Evolutionary conservation across 2,113 vertebrate genomes (phyloP), one percentile per base, ranked within the genome.

Genomic region (Columba janthina): DNA sequence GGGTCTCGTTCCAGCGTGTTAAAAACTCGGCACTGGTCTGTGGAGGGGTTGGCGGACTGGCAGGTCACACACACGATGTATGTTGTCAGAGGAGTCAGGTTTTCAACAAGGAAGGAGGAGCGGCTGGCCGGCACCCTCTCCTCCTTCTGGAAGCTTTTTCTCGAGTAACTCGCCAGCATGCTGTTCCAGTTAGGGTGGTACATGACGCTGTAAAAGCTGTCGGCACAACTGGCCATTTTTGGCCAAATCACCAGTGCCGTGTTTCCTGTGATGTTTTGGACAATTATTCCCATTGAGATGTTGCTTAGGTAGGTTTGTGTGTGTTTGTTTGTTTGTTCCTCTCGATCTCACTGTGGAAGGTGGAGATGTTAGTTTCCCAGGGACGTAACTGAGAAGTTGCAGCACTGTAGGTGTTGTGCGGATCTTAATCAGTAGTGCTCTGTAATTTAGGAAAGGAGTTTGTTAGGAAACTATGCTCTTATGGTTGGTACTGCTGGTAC

Each of bases 161-260:
- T 98, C 2, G 98, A 98, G 95, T 98, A 98, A 67, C 97, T 98
- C 67, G 98, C 98, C 13, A 98, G 85, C 89, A 98, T 95, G 86
- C 97, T 98, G 96, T 98, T 98, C 98, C 98, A 98, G 98, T 98
- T 98, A 22, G 99, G 98, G 89, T 98, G 98, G 94, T 99, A 99
- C 98, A 99, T 98, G 93, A 99, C 95, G 38, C 98, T 99, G 97
- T 99, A 99, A 96, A 99, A 99, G 79, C 98, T 98, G 97, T 99
- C 98, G 0, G 93, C 88, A 70, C 99, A 99, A 72, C 95, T 48
- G 25, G 98, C 98, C 58, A 97, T 96, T 32, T 97, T 80, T 0
- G 97, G 98, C 99, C 98, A 99, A 73, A 97, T 98, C 56, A 99
- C 98, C 54, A 95, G 90, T 32, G 99, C 99, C 0, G 98, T 98